Evolutionary conservation across 2,888 invertebrate species (phyloP).

Genomic region (Eudasyphora cyanicolor): DNA sequence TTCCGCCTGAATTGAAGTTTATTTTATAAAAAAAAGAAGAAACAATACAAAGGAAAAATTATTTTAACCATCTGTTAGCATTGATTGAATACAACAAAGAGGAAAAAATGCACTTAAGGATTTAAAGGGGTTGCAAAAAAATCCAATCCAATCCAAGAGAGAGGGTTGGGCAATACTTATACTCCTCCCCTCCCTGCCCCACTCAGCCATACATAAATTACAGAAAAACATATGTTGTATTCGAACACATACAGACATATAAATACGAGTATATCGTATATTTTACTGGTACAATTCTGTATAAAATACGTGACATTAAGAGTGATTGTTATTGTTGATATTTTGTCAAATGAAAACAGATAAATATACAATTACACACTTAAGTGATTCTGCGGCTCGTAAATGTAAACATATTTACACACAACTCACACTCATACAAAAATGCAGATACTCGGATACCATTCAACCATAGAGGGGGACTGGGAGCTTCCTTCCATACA

Average conservation of each 20-base stretch:
- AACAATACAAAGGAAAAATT: background rate
- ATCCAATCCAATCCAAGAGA: no score
- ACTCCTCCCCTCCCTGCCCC: background rate
- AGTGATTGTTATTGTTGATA: slow-evolving; percentile 78
- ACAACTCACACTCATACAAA: slow-evolving; percentile 18
- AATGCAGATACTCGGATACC: background rate
- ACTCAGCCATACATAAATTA: background rate
- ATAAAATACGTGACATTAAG: slow-evolving; percentile 66
- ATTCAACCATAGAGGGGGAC: slow-evolving; percentile 26
- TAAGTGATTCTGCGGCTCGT: slow-evolving; percentile 72
- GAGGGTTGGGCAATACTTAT: slow-evolving; percentile 2
- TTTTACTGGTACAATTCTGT: slow-evolving; percentile 55
- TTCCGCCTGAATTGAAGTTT: background rate
- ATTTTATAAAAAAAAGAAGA: background rate
- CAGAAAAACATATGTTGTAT: slow-evolving; percentile 20
- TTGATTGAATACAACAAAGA: slow-evolving; percentile 20
- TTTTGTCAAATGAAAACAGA: slow-evolving; percentile 78
- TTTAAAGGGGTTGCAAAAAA: background rate
- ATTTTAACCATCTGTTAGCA: slow-evolving; percentile 12
- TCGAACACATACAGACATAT: slow-evolving; percentile 30
- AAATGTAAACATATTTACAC: slow-evolving; percentile 50
- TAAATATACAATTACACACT: slow-evolving; percentile 80
- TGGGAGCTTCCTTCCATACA: background rate
- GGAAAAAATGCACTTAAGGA: background rate
- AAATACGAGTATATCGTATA: slow-evolving; percentile 34